These are phyloP conservation scores for Plectus sambesii DNA, from an alignment of 1,140 invertebrate genomes.

Conservation along the genomic window DNA sequence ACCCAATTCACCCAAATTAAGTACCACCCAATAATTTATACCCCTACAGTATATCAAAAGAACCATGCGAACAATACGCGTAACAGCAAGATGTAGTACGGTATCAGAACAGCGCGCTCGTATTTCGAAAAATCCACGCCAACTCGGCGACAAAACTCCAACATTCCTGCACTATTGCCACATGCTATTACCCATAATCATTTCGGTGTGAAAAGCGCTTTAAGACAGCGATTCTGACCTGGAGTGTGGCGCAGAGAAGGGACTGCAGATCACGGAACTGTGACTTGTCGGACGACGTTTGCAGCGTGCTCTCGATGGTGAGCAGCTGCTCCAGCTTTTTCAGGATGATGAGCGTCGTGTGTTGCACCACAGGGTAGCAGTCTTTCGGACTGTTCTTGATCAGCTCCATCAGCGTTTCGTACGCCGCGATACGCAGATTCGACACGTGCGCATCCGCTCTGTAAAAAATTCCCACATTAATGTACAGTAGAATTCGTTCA, in stretches of 20 bases:
- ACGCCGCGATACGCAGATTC: conserved; percentile 87
- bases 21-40: too few species aligned
- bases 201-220: too few species aligned
- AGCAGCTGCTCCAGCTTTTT: conserved; percentile 80
- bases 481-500: too few species aligned
- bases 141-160: too few species aligned
- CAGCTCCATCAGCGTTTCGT: conserved; percentile 98
- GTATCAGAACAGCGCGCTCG: too few species aligned
- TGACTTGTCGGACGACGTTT: conserved; percentile 65
- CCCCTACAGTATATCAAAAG: too few species aligned
- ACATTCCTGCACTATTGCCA: too few species aligned
- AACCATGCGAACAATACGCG: too few species aligned
- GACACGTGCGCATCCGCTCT: conserved; percentile 56
- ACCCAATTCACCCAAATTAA: too few species aligned
- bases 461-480: conserved; percentile 15
- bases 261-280: conserved; percentile 95
- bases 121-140: too few species aligned
- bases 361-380: conserved; percentile 89
- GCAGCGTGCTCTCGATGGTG: conserved; percentile 79
- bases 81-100: conserved; percentile 7
- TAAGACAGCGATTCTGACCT: too few species aligned
- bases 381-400: conserved; percentile 97
- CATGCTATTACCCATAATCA: too few species aligned
- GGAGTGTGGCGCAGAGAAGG: conserved; percentile 83
- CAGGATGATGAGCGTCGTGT: conserved; percentile 87